phyloP scores from a whole-genome alignment of 2,113 vertebrate species.

The Cariama cristata region DNA sequence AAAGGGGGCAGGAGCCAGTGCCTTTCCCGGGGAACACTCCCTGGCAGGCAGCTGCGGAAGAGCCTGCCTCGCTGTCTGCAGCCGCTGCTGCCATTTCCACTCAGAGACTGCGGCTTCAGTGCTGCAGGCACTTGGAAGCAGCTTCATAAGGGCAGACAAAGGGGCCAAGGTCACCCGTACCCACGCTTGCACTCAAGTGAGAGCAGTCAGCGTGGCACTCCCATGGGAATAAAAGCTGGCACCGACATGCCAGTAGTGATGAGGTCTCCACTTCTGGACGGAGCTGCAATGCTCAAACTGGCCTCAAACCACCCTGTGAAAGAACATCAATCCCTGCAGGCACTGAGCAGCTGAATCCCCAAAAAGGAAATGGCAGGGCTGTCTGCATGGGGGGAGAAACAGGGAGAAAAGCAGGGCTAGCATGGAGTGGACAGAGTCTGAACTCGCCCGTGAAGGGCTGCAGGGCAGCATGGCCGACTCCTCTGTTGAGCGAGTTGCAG shows the following conservation, averaged over 20 bases:
- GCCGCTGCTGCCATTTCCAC: background rate
- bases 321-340: background rate
- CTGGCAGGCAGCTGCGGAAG: background rate
- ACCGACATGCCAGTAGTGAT: background rate
- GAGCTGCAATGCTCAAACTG: background rate
- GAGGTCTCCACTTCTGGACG: background rate
- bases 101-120: background rate
- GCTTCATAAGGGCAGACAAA: background rate
- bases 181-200: background rate
- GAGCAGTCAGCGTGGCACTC: background rate
- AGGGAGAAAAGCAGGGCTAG: background rate
- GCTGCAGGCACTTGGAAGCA: background rate
- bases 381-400: background rate
- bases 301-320: constrained; percentile 5
- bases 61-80: background rate
- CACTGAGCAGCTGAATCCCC: background rate
- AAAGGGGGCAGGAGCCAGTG: background rate
- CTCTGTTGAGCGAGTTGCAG: accelerated
- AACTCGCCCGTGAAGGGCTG: background rate
- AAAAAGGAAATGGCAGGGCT: background rate
- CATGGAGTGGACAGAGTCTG: background rate
- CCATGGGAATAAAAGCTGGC: background rate
- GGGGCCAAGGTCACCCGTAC: background rate
- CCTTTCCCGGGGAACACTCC: background rate
- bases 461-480: background rate